These are phyloP conservation scores for Stictocephala bisonia DNA, from an alignment of 2,888 invertebrate genomes.

Conservation along the genomic window DNA sequence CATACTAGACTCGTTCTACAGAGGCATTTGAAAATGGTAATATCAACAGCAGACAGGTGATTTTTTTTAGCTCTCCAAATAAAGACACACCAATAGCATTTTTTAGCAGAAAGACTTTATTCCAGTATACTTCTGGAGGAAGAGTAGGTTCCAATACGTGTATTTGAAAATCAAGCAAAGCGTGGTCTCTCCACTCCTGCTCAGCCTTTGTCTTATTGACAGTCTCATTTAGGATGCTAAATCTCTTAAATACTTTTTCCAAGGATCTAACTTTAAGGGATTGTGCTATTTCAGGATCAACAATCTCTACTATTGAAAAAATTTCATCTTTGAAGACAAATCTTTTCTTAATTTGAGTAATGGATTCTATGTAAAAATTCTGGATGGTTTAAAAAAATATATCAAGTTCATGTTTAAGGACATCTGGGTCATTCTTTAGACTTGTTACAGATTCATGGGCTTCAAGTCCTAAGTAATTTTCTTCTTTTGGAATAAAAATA, in stretches of 20 bases:
- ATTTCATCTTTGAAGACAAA: constrained; percentile 41
- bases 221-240: constrained; percentile 12
- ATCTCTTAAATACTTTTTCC: constrained; percentile 35
- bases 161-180: constrained; percentile 17
- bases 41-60: constrained; percentile 39
- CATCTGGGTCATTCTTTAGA: constrained; percentile 30
- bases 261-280: constrained; percentile 32
- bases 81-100: constrained; percentile 18
- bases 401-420: neutral
- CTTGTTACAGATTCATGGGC: constrained; percentile 17
- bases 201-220: constrained; percentile 26
- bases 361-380: constrained; percentile 25
- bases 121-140: constrained; percentile 33
- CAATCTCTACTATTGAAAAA: constrained; percentile 36
- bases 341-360: constrained; percentile 33
- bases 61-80: constrained; percentile 32
- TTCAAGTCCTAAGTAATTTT: constrained; percentile 25
- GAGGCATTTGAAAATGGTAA: constrained; percentile 56
- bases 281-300: constrained; percentile 34
- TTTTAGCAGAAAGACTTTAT: constrained; percentile 33
- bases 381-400: constrained; percentile 27
- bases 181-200: constrained; percentile 43
- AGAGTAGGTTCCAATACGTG: constrained; percentile 12
- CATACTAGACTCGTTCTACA: constrained; percentile 56
- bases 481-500: constrained; percentile 1